Evolutionary conservation across 2,888 invertebrate species (phyloP), one percentile per base, ranked within the genome.

Genomic region (Mythimna albipuncta): DNA sequence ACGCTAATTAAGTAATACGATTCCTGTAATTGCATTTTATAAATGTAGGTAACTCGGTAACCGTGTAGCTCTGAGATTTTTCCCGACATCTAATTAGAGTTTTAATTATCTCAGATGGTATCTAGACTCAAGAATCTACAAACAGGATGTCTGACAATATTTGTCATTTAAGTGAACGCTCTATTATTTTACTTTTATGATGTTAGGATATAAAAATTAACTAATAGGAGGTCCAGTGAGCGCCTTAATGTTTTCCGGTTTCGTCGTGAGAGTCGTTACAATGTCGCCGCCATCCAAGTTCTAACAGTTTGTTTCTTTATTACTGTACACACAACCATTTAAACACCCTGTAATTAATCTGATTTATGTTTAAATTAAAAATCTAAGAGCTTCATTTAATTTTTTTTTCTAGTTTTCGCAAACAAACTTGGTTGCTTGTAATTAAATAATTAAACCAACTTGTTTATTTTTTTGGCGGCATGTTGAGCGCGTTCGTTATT

Each of bases 231-330:
- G 76, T 81, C 83, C 77, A 83, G 71, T 77, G 78, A 76, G 74
- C 47, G 78, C 75, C 78, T 85, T 89, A 87, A 90, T 89, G 88
- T 83, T 87, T 90, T 90, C 89, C 90, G 89, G 88, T 86, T 81
- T 79, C 68, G 67, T 85, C 78, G 85, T 80, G 77, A 81, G 83
- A 88, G 79, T 85, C 82, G 83, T 83, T 84, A 83, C 77, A 72
- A 77, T 85, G 85, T 85, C 87, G 83, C 83, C 84, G 83, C 77
- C 62, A 80, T 79, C 78, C 78, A 72, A 82, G 58, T 79, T 65
- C 72, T 76, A 82, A 81, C 81, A 75, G 82, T 87, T 86, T 81
- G 77, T 85, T 82, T 85, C 86, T 85, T 86, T 87, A 85, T 83
- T 88, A 86, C 79, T 81, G 79, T 85, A 84, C 85, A 84, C 83